These are phyloP conservation scores for Drosophila silvestris DNA, from an alignment of 2,888 invertebrate species.

Conservation along the genomic window DNA sequence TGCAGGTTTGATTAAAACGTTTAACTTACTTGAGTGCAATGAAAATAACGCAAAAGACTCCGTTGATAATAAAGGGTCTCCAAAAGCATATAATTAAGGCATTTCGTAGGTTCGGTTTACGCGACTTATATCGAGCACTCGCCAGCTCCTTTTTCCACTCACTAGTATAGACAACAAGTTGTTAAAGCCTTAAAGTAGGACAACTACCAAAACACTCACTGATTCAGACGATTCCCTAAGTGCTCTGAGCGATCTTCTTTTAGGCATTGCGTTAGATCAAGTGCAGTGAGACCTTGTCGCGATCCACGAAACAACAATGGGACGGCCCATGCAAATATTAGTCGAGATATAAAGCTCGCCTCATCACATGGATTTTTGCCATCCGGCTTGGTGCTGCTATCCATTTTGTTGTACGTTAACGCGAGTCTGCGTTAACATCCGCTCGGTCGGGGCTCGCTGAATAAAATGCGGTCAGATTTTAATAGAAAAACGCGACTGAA, in stretches of 20 bases:
- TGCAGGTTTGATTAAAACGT: neutral
- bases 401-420: slow-evolving; percentile 71
- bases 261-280: slow-evolving; percentile 89
- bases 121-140: slow-evolving; percentile 86
- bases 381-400: slow-evolving; percentile 83
- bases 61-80: slow-evolving; percentile 89
- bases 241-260: slow-evolving; percentile 86
- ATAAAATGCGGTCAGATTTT: slow-evolving; percentile 17
- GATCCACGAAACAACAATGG: slow-evolving; percentile 83
- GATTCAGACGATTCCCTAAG: slow-evolving; percentile 83
- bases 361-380: slow-evolving; percentile 82
- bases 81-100: slow-evolving; percentile 89
- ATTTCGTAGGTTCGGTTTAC: slow-evolving; percentile 88
- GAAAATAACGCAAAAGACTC: slow-evolving; percentile 87
- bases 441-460: slow-evolving; percentile 6
- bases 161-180: slow-evolving; percentile 81
- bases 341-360: slow-evolving; percentile 82
- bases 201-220: slow-evolving; percentile 63
- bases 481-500: slow-evolving; percentile 10
- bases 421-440: neutral
- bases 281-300: slow-evolving; percentile 86
- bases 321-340: slow-evolving; percentile 83
- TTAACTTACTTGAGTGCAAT: slow-evolving; percentile 82
- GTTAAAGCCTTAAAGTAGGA: neutral
- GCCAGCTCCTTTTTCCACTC: slow-evolving; percentile 89